phyloP scores from a whole-genome alignment of 2,797 vertebrate species.

The Eulemur rubriventer region DNA sequence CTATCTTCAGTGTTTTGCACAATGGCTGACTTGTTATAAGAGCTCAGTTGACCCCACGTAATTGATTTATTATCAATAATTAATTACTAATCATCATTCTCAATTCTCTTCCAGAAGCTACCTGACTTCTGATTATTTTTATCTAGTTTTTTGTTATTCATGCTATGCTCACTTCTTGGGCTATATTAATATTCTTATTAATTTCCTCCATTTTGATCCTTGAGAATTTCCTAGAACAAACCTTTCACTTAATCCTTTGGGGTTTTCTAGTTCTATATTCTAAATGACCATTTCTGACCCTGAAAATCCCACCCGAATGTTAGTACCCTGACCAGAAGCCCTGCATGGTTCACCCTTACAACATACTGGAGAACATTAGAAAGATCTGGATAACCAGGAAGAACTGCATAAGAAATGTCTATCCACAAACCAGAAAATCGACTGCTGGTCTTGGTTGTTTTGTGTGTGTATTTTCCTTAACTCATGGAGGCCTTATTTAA shows the following conservation, averaged over 20 bases:
- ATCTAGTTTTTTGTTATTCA: neutral
- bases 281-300: neutral
- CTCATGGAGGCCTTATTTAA: conserved; percentile 40
- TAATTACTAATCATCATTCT: neutral
- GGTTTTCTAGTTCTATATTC: neutral
- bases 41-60: neutral
- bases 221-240: neutral
- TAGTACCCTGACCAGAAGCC: neutral
- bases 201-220: neutral
- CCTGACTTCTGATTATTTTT: neutral
- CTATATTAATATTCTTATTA: neutral
- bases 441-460: neutral
- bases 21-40: neutral
- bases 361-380: neutral
- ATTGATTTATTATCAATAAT: neutral
- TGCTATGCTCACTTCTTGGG: neutral
- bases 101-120: neutral
- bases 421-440: neutral
- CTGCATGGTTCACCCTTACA: neutral
- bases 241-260: neutral
- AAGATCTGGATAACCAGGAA: neutral
- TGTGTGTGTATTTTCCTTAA: neutral
- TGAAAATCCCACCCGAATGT: neutral
- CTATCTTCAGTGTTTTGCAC: neutral
- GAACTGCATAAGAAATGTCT: neutral